Base-by-base conservation (phyloP, 2,113 vertebrate species). In the Macrotis lagotis region DNA sequence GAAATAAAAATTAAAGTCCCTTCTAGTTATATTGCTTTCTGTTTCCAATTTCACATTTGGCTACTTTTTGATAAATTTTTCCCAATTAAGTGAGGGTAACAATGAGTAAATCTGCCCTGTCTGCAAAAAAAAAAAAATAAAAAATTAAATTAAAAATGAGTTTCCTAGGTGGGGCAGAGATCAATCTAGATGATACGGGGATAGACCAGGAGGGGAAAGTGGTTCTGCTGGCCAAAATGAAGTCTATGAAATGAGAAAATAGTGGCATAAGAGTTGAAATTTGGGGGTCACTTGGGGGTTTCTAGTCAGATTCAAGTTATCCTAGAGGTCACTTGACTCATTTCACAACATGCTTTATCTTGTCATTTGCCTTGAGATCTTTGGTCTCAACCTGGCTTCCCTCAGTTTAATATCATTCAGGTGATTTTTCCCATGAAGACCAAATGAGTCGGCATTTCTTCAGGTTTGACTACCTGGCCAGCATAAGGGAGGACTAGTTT, bases 381-480 rank as follows among this genome's bases (percentile, higher is more conserved):
- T 51, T 51, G 92, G 74, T 22, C 0, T 0, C 3, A 66, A 51
- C 7, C 24, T 1, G 55, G 50, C 2, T 0, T 48, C 51, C 89
- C 90, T 51, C 92, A 95, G 74, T 1, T 19, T 74, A 51, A n/a
- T 16, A 8, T 8, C 26, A 83, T 74, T 92, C 47, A 47, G 52
- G 94, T 89, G 89, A 66, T 50, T 91, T 50, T 95, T 94, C 93
- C 95, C 94, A 88, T 90, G 92, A 95, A 96, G 88, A 91, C 47
- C 25, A 7, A 83, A 48, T 37, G 89, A 94, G 59, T 96, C 94
- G 95, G 91, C 88, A 55, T 26, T 31, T 3, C 88, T 83, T 95
- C 14, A 0, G 37, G 91, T 31, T 66, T 83, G n/a, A 83, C 66
- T 83, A 44, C 66, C 19, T 83, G n/a, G 66, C 66, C n/a, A 83